phyloP scores from a whole-genome alignment of 2,113 vertebrate species.

The Calyptomena viridis region DNA sequence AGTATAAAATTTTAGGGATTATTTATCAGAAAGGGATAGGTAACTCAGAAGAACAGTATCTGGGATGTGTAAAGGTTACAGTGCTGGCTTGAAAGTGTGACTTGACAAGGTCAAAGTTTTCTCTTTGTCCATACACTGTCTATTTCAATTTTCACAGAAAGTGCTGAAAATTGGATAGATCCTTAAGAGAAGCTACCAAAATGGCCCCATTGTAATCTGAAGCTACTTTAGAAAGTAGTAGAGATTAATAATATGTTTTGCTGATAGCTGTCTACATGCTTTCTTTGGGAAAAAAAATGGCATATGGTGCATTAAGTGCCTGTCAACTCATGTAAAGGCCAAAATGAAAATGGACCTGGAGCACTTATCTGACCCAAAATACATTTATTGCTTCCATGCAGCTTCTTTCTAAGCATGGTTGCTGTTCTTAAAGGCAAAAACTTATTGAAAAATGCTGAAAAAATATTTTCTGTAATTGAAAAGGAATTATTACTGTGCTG shows the following conservation, averaged over 20 bases:
- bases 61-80: not conserved
- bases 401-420: not conserved
- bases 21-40: not conserved
- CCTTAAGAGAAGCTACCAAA: not conserved
- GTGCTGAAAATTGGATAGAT: not conserved
- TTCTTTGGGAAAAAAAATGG: not conserved
- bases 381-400: not conserved
- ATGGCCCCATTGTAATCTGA: not conserved
- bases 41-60: not conserved
- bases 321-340: not conserved
- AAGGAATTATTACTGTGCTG: not conserved
- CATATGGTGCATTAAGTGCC: not conserved
- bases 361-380: not conserved
- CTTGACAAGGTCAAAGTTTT: not conserved
- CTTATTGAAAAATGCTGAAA: not conserved
- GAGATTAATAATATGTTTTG: not conserved
- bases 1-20: not conserved
- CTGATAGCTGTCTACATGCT: not conserved
- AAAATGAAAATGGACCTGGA: not conserved
- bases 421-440: not conserved
- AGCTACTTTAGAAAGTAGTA: not conserved
- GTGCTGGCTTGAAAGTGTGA: not conserved
- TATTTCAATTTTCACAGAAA: not conserved
- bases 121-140: fast-evolving
- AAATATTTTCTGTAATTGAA: not conserved